Evolutionary conservation across 2,888 invertebrate genomes (phyloP).

Genomic region (Leptinotarsa tumamoca): DNA sequence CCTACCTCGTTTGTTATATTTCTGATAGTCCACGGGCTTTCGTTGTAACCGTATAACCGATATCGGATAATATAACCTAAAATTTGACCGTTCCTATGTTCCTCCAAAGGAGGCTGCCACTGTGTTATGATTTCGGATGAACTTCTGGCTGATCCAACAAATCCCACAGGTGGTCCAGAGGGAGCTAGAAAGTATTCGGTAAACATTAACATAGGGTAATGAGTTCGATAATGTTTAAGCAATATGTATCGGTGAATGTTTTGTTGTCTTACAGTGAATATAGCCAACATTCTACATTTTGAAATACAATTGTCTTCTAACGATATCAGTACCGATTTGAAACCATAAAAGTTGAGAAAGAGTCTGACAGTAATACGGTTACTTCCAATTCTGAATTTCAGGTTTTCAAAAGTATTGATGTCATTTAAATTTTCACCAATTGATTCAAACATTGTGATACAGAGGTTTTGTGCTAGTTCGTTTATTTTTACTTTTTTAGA

Average conservation of each 20-base stretch:
- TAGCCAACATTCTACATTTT: not conserved
- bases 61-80: conserved; percentile 94
- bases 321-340: too few relatives aligned
- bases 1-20: conserved; percentile 88
- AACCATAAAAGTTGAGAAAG: too few relatives aligned
- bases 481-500: too few relatives aligned
- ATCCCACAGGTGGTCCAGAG: conserved; percentile 93
- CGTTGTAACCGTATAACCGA: conserved; percentile 90
- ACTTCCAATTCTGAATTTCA: too few relatives aligned
- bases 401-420: too few relatives aligned
- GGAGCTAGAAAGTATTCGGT: conserved; percentile 76
- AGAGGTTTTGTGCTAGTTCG: too few relatives aligned
- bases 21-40: conserved; percentile 90
- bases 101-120: conserved; percentile 96
- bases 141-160: conserved; percentile 94
- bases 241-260: not conserved
- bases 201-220: conserved; percentile 14
- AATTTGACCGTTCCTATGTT: conserved; percentile 95
- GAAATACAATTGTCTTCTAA: too few relatives aligned
- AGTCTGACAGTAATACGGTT: too few relatives aligned
- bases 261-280: not conserved
- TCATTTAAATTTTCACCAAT: too few relatives aligned
- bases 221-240: not conserved
- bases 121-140: conserved; percentile 96
- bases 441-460: too few relatives aligned